These are phyloP conservation scores for Nyctalus aviator DNA, from an alignment of 2,797 vertebrate species.

Conservation along the genomic window DNA sequence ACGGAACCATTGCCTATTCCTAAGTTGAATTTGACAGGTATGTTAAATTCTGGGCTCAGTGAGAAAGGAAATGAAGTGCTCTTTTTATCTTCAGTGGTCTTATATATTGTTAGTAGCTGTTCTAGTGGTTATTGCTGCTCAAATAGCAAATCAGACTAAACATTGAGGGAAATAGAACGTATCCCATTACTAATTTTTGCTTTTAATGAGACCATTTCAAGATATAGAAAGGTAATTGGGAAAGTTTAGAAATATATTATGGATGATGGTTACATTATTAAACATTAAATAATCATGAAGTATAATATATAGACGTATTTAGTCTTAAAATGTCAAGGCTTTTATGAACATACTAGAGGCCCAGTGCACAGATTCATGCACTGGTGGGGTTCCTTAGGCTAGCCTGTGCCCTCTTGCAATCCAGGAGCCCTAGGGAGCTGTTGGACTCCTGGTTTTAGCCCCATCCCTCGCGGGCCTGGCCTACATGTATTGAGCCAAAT, in stretches of 20 bases:
- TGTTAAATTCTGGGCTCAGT: conserved; percentile 57
- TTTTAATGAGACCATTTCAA: conserved; percentile 21
- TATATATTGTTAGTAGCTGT: neutral
- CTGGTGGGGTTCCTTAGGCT: no score
- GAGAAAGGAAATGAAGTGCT: conserved; percentile 6
- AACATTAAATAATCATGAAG: conserved; percentile 21
- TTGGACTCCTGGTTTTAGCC: no score
- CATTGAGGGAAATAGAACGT: neutral
- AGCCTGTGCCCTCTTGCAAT: no score
- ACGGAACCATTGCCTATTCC: conserved; percentile 97
- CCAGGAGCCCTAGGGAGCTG: no score
- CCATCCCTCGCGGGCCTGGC: no score
- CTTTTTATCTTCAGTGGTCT: neutral
- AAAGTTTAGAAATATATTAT: conserved; percentile 20
- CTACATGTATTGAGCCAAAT: no score
- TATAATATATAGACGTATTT: neutral
- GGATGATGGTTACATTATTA: neutral
- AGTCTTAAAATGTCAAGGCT: neutral
- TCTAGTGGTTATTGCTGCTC: neutral
- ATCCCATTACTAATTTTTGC: neutral
- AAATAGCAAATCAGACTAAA: neutral
- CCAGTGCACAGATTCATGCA: no score
- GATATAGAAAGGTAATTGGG: neutral
- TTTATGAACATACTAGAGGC: neutral
- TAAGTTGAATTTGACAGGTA: conserved; percentile 97